Conservation (phyloP, 1,140 invertebrate genomes). For the Drosophila bocki region DNA sequence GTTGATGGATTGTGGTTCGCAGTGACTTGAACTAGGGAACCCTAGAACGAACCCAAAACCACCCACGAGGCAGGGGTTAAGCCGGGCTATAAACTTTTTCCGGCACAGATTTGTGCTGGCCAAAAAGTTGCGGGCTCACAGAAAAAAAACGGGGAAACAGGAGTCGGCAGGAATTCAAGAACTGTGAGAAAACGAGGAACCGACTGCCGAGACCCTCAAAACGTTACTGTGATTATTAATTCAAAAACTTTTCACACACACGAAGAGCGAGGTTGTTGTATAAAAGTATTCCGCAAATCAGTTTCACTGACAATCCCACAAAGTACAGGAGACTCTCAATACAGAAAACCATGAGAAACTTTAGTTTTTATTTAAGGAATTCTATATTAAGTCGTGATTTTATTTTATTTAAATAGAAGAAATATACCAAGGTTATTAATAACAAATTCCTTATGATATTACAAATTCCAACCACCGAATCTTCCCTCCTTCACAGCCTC, state of each 20-base stretch:
- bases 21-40: conserved; percentile 17
- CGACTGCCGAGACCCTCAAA: conserved; percentile 43
- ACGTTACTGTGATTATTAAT: conserved; percentile 62
- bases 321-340: background rate
- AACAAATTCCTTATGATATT: background rate
- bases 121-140: conserved; percentile 34
- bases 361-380: background rate
- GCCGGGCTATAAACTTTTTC: conserved; percentile 40
- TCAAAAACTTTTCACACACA: conserved; percentile 61
- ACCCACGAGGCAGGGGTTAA: conserved; percentile 40
- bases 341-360: background rate
- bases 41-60: conserved; percentile 12
- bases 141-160: conserved; percentile 4
- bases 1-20: conserved; percentile 59
- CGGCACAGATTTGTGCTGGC: conserved; percentile 46
- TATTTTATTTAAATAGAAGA: background rate
- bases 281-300: conserved; percentile 19
- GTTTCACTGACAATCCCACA: conserved; percentile 16
- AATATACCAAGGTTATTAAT: background rate
- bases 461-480: accelerated
- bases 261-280: background rate
- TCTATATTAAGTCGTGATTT: background rate
- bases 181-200: conserved; percentile 6
- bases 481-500: background rate
- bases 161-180: conserved; percentile 10